Percentiles rank a stretch among this genome's conserved stretches.
Conservation (phyloP, 2,113 vertebrate genomes). For the Corydoras maculifer region DNA sequence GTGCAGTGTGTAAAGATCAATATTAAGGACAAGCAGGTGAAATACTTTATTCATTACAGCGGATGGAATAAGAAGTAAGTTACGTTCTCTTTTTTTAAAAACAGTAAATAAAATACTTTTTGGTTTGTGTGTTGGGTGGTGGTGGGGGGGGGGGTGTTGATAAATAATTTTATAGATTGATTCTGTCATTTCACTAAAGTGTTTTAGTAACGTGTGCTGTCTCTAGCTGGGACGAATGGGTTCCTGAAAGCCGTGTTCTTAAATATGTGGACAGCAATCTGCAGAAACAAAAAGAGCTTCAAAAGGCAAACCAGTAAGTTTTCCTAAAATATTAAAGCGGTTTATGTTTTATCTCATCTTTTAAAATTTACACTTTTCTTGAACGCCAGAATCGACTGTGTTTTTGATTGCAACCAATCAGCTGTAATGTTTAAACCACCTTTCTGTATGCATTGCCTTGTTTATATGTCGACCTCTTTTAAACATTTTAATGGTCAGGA, state of each 20-base stretch:
- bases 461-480: too few species aligned
- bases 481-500: too few species aligned
- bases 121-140: too few species aligned
- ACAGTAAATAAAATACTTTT: neutral
- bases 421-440: too few species aligned
- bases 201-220: conserved; percentile 31
- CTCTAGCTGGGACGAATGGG: conserved; percentile 98
- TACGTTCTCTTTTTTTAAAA: neutral
- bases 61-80: conserved; percentile 99
- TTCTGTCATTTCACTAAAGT: neutral
- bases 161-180: neutral
- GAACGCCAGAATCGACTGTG: too few species aligned
- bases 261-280: conserved; percentile 99
- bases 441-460: too few species aligned
- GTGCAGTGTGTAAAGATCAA: conserved; percentile 96
- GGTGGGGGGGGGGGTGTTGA: neutral
- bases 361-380: too few species aligned
- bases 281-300: conserved; percentile 99
- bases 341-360: too few species aligned
- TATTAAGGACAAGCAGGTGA: conserved; percentile 99
- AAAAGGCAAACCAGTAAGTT: conserved; percentile 97
- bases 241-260: conserved; percentile 98
- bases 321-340: too few species aligned
- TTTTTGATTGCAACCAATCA: too few species aligned
- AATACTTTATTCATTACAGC: conserved; percentile 99